Evolutionary conservation across 2,797 vertebrate genomes (phyloP), one percentile per base, ranked within the genome.

Genomic region (Nannoperca australis): DNA sequence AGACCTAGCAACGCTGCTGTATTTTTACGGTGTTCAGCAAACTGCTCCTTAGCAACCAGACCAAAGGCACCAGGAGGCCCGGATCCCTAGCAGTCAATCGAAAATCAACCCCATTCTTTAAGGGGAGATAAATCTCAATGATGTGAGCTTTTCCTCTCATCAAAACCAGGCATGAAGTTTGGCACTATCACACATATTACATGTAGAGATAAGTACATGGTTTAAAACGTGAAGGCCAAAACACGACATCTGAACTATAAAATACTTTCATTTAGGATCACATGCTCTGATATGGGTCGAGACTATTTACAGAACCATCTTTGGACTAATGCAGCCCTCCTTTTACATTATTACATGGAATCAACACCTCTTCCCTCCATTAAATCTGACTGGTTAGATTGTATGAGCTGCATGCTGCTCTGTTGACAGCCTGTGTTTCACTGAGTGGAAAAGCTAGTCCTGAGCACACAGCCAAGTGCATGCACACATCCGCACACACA

Each of bases 21-120:
- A 86, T 92, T 87, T 91, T 85, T 59, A 88, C 44, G 4, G 36
- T 75, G 67, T 79, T 79, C 59, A 22, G 88, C 85, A 89, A 90
- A 88, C 83, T 77, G 68, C 74, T 91, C 50, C 87, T 79, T 84
- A 85, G 86, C 81, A 91, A 92, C 91, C 68, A 72, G 70, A 79
- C 79, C 61, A 58, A 76, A 82, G 38, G 71, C 73, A 69, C 44
- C 64, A 42, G 27, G 77, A 76, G 76, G 63, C 80, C 80, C 56
- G 30, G 61, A 56, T 77, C 51, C 40, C 47, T 50, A 36, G 62
- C 42, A 42, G 49, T 47, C 49, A 18, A 40, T 71, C 78, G 81
- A 73, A 55, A 81, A 79, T 66, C 63, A 54, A 45, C 62, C 9
- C 72, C 45, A 77, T 56, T 73, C 49, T 70, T 83, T 56, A 78